Evolutionary conservation across 2,797 vertebrate species (phyloP), one percentile per base, ranked within the genome.

Genomic region (Pitangus sulphuratus): DNA sequence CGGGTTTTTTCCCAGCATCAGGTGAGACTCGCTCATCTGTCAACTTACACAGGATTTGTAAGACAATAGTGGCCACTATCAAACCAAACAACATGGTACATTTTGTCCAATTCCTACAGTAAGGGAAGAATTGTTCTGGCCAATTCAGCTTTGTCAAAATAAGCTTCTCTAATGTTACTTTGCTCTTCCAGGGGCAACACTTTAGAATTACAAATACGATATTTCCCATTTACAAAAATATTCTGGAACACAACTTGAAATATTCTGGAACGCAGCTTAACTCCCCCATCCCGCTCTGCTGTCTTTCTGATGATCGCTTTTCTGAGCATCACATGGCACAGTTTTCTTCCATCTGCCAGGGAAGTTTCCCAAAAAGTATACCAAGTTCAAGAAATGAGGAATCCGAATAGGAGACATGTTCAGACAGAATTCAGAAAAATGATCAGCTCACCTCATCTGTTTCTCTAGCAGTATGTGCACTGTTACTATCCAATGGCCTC

Each of bases 401-500:
- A 90, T 84, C 33, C 64, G 45, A 97, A 85, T 37, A 78, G 57
- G 28, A 90, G 77, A 75, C 30, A 44, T 3, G 15, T 50, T 96
- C 28, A 69, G 84, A 92, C 16, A 96, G 92, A 91, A 94, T 81
- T 93, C 91, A 77, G 86, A 91, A 95, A 96, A 95, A 94, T 48
- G 1, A 93, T 89, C 87, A 71, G 66, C 80, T 95, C 83, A 78
- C 75, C 86, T 92, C 79, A 74, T 95, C 97, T 94, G 93, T 93
- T 94, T 93, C 95, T 95, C 93, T 88, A 96, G 95, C 93, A 92
- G 83, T 58, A 83, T 96, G 88, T 90, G 94, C 96, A 94, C 95
- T 90, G 91, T 93, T 96, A 92, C 78, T 88, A 96, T 93, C 72
- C 89, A 96, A 96, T 93, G 75, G 92, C 87, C 92, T 96, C 90